phyloP scores from a whole-genome alignment of 2,797 vertebrate genomes.

The Cottoperca gobio region DNA sequence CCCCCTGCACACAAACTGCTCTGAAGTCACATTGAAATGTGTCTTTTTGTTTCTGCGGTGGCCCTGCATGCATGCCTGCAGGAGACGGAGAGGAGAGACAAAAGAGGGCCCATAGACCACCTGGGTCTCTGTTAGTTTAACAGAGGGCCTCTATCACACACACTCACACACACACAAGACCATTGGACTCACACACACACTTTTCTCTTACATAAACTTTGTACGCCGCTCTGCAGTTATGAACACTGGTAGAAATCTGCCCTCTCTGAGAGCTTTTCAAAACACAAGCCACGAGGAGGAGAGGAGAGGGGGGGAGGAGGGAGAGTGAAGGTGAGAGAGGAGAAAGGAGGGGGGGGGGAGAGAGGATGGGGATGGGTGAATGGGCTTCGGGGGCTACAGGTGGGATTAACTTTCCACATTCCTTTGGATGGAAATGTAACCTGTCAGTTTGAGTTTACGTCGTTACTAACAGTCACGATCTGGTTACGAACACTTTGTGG shows the following conservation, averaged over 20 bases:
- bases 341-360: not conserved
- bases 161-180: slow-evolving; percentile 31
- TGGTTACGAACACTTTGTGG: not conserved
- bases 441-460: not conserved
- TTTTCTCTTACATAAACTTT: slow-evolving; percentile 43
- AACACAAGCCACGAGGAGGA: not conserved
- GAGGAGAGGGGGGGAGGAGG: not conserved
- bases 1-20: slow-evolving; percentile 51
- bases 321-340: slow-evolving; percentile 20
- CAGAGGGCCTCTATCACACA: slow-evolving; percentile 78
- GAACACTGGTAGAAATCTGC: slow-evolving; percentile 3
- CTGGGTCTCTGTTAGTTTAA: slow-evolving; percentile 82
- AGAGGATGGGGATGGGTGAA: slow-evolving; percentile 2
- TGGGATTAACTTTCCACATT: slow-evolving; percentile 48
- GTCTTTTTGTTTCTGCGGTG: slow-evolving; percentile 70
- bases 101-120: slow-evolving; percentile 73
- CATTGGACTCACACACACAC: slow-evolving; percentile 29
- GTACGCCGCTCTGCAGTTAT: not conserved
- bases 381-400: slow-evolving; percentile 26
- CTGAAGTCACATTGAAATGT: slow-evolving; percentile 82
- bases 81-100: slow-evolving; percentile 63
- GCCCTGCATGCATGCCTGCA: slow-evolving; percentile 76
- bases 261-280: slow-evolving; percentile 1
- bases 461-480: not conserved
- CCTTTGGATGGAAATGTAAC: slow-evolving; percentile 6